Base-by-base conservation (phyloP, 1,140 invertebrate species). In the Drosophila subobscura region DNA sequence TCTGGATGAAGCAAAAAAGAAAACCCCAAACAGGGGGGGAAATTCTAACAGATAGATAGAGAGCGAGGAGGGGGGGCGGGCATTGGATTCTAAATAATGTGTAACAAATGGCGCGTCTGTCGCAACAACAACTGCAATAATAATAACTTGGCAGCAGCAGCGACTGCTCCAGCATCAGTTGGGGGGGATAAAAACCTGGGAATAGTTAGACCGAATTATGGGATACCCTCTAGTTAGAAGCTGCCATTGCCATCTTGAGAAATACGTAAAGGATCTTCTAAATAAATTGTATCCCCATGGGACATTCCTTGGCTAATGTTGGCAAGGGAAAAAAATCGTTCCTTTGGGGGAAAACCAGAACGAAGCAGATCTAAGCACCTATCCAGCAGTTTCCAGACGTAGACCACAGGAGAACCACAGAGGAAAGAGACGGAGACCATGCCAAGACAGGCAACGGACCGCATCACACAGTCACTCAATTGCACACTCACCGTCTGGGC, bases 31-130 rank as follows among this genome's bases (percentile, higher is more conserved):
- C 33, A 37, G 33, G 33, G 10, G 3, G 25, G 25, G 33, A 10
- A 37, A 37, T 33, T 8, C 29, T 33, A 4, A 27, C 14, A 20
- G 4, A 14, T 7, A 8, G n/a, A 25, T 14, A 12, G 10, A 16
- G 41, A 16, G 57, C 10, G 23, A 4, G 12, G 14, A 12, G 33
- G 44, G 29, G 5, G 37, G 52, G 55, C 55, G 58, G 42, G 56
- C 16, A 45, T 12, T 27, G 45, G 64, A 29, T 67, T 60, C 65
- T 74, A 78, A 86, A 86, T 86, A 80, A 86, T 86, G 81, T 86
- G 81, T 86, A 86, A 86, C 81, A 86, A 86, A 86, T 86, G 81
- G 77, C 63, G 77, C 81, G 64, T 80, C 77, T 86, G 73, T 80
- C 64, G 61, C 79, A 78, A 70, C 64, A 73, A 77, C 78, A 81